A percentile compares a stretch with the other conserved stretches of the same genome.
Evolutionary conservation across 2,888 invertebrate species (phyloP).

Genomic region (Tenthredo amoena): DNA sequence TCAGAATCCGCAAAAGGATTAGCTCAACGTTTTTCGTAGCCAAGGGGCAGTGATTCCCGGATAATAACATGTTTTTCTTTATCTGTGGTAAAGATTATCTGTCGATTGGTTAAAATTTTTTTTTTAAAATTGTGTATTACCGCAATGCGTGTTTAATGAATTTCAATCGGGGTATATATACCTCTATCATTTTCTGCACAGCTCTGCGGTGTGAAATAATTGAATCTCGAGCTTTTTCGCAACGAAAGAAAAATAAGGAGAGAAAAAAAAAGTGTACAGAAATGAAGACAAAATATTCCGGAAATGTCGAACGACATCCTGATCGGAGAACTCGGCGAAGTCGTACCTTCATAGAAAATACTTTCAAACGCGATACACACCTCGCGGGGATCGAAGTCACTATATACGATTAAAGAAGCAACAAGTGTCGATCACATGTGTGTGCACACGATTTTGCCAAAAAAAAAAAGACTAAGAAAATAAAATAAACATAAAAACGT

Average conservation of each 20-base stretch:
- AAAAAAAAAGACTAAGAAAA: neutral
- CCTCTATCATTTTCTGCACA: neutral
- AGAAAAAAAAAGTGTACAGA: neutral
- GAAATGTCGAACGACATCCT: constrained; percentile 3
- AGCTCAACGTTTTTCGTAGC: neutral
- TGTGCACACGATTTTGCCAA: neutral
- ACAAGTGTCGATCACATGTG: constrained; percentile 7
- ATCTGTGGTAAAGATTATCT: constrained; percentile 13
- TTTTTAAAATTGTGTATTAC: neutral
- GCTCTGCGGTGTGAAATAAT: neutral
- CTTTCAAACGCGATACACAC: neutral
- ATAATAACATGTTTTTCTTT: neutral
- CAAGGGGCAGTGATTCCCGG: neutral
- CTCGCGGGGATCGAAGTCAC: neutral
- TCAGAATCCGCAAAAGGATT: neutral
- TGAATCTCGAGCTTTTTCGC: neutral
- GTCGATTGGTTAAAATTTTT: too few species aligned
- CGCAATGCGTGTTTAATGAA: neutral
- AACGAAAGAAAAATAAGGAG: too few species aligned
- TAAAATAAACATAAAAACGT: neutral
- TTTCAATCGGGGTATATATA: neutral
- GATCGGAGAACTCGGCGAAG: neutral
- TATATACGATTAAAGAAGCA: constrained; percentile 29
- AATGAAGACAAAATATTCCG: neutral
- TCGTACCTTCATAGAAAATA: neutral